Conservation (phyloP, 2,113 vertebrate genomes). For the Stegastes partitus region DNA sequence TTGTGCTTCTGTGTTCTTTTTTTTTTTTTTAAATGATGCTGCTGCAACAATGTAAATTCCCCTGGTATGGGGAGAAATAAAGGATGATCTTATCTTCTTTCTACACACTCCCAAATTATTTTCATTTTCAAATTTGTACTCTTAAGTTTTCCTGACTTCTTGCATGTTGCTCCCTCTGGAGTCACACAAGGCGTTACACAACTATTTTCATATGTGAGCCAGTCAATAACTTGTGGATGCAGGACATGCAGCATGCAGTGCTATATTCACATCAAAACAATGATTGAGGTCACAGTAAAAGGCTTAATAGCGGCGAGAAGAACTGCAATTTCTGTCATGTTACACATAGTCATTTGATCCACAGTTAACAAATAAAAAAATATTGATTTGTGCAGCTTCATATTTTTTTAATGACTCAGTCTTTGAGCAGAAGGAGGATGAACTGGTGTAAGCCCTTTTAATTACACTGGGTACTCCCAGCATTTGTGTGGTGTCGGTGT, state of each 20-base stretch:
- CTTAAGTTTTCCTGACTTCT: neutral
- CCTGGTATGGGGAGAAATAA: no score
- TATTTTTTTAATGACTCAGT: conserved; percentile 39
- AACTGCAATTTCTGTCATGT: neutral
- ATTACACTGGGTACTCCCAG: conserved; percentile 45
- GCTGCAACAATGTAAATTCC: no score
- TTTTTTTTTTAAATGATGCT: no score
- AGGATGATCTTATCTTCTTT: no score
- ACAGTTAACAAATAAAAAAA: neutral
- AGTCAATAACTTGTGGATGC: no score
- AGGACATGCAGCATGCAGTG: no score
- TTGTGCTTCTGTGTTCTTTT: no score
- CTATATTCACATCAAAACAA: no score
- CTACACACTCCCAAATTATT: no score
- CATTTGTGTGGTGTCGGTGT: conserved; percentile 51
- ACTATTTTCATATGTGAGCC: no score
- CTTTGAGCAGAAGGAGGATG: conserved; percentile 54
- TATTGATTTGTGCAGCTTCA: conserved; percentile 18
- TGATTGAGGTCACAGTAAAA: neutral
- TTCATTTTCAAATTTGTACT: no score
- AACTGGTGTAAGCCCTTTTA: conserved; percentile 48
- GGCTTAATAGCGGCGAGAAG: neutral
- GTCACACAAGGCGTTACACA: no score
- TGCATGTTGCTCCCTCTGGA: neutral
- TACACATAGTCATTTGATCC: neutral